A percentile compares a stretch with the other conserved stretches of the same genome.
phyloP scores from a whole-genome alignment of 2,113 vertebrate genomes.

The Charina bottae region DNA sequence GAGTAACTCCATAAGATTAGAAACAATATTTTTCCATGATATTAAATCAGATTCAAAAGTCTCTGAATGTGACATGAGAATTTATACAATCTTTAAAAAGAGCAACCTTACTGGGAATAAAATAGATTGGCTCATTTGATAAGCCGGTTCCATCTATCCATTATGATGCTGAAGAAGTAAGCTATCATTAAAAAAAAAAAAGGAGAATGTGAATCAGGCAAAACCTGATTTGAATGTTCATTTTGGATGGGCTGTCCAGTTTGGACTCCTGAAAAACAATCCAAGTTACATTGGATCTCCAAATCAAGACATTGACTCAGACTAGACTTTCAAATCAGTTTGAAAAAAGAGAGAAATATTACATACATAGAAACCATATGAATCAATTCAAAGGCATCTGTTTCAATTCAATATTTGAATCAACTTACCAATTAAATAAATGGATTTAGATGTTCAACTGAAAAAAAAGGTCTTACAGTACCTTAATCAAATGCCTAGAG shows the following conservation, averaged over 20 bases:
- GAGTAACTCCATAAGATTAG: background rate
- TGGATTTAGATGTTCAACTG: too few relatives aligned
- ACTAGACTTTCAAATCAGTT: too few relatives aligned
- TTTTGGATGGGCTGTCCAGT: background rate
- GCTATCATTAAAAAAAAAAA: background rate
- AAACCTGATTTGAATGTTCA: background rate
- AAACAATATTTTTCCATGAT: background rate
- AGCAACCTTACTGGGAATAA: background rate
- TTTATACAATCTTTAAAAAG: background rate
- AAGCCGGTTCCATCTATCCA: background rate
- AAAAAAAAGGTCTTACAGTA: too few relatives aligned
- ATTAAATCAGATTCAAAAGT: background rate
- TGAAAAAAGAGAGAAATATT: too few relatives aligned
- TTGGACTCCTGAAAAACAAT: background rate
- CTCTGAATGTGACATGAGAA: background rate
- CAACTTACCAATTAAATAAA: too few relatives aligned
- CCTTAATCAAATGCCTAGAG: too few relatives aligned
- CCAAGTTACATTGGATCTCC: background rate
- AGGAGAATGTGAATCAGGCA: background rate
- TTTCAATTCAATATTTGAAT: too few relatives aligned
- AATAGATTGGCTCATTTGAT: too few relatives aligned
- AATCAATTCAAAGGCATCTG: too few relatives aligned
- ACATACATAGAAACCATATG: too few relatives aligned
- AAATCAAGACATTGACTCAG: background rate
- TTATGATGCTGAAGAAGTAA: background rate